phyloP scores from a whole-genome alignment of 64 coral and sea anemone species.

The Montipora sp. region DNA sequence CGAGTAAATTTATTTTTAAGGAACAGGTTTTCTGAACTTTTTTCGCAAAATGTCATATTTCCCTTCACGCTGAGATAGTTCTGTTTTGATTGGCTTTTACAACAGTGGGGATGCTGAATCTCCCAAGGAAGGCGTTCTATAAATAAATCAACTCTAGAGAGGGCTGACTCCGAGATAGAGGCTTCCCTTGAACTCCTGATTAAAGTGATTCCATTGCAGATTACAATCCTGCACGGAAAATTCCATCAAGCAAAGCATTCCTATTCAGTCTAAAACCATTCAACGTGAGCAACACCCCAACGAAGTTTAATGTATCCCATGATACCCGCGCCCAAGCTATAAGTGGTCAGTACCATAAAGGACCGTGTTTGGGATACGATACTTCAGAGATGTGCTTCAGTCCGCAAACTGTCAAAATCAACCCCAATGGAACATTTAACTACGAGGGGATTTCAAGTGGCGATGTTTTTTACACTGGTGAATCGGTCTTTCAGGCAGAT shows the following conservation, averaged over 20 bases:
- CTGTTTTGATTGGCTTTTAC: too few relatives aligned
- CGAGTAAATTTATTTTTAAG: too few relatives aligned
- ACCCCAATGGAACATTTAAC: neutral
- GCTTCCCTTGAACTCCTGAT: too few relatives aligned
- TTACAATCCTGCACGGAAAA: neutral
- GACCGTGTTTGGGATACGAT: neutral
- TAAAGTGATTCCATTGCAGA: neutral
- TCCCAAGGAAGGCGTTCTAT: too few relatives aligned
- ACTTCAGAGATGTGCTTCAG: neutral
- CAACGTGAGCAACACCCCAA: neutral
- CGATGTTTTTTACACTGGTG: neutral
- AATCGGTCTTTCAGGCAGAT: neutral
- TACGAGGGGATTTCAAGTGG: neutral
- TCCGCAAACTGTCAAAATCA: neutral
- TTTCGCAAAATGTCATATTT: too few relatives aligned
- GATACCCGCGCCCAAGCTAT: neutral
- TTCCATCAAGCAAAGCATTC: constrained; percentile 23
- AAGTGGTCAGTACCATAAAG: neutral
- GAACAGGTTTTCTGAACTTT: too few relatives aligned
- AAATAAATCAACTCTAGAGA: too few relatives aligned
- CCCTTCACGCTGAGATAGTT: too few relatives aligned
- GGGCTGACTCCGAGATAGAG: too few relatives aligned
- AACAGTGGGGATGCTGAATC: too few relatives aligned
- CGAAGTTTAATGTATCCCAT: neutral
- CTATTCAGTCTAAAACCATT: neutral